Evolutionary conservation across 1,140 invertebrate genomes (phyloP).

Genomic region (Zelostemma sp.): DNA sequence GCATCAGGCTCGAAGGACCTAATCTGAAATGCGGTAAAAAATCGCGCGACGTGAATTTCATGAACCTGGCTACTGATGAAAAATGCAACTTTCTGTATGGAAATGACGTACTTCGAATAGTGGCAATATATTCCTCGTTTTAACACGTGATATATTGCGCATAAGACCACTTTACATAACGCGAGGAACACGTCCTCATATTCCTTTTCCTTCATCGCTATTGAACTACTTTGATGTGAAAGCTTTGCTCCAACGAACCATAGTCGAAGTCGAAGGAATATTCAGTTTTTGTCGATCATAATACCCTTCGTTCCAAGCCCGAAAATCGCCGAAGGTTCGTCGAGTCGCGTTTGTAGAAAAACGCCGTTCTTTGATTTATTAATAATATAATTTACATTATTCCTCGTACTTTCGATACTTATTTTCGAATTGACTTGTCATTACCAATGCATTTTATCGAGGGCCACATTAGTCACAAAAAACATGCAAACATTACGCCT

Average conservation of each 20-base stretch:
- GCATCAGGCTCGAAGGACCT: neutral
- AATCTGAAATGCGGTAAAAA: neutral
- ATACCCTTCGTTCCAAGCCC: too few species aligned
- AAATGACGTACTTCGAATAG: slow-evolving; percentile 43
- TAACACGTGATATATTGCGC: slow-evolving; percentile 43
- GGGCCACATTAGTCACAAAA: neutral
- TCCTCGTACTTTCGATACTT: neutral
- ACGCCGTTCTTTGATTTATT: too few species aligned
- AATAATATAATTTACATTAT: neutral
- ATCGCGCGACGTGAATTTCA: neutral
- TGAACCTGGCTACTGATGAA: too few species aligned
- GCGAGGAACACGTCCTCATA: slow-evolving; percentile 39
- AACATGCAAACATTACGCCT: neutral
- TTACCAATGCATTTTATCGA: neutral
- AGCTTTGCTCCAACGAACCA: neutral
- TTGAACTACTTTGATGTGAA: too few species aligned
- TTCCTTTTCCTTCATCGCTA: too few species aligned
- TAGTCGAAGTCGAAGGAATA: neutral
- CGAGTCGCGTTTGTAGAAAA: too few species aligned
- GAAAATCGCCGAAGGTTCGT: too few species aligned
- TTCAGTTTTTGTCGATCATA: neutral
- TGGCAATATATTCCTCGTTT: slow-evolving; percentile 48
- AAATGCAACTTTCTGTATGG: slow-evolving; percentile 45
- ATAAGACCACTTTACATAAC: slow-evolving; percentile 44
- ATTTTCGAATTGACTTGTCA: neutral